Base-by-base conservation (phyloP, 2,113 vertebrate genomes). In the Triplophysa siluroides region DNA sequence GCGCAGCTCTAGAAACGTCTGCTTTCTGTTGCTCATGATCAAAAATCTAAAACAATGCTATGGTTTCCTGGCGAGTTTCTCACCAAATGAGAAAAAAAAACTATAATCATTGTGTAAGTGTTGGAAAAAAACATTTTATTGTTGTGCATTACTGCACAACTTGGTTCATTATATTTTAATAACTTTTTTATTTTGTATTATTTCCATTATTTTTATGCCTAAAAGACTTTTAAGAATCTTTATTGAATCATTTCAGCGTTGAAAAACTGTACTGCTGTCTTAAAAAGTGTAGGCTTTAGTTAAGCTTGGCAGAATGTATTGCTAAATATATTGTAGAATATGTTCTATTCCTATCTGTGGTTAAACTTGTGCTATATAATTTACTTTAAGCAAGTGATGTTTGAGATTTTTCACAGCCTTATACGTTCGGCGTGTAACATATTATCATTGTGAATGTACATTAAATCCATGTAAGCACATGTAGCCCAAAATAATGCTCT, bases 321-420 rank as follows among this genome's bases (percentile, higher is more conserved):
- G 21, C 66, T 60, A 54, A 43, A 73, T 43, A 60, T 75, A 18
- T 58, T 67, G n/a, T 65, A 58, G 69, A 58, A 72, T 72, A 58
- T 68, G 23, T 67, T 76, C 33, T 74, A 60, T 67, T 76, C 18
- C 56, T 60, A 29, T 45, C n/a, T 63, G 60, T 12, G 43, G 71
- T 70, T 19, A 68, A 56, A 63, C 6, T n/a, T 26, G 60, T 2
- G 33, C 65, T 76, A 16, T 78, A 45, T 61, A 81, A 62, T 81
- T 81, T 75, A 75, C 47, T 64, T 3, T 13, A 63, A 56, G 16
- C 18, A 63, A 58, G 29, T 33, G 29, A 80, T 11, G n/a, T 79
- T 73, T 16, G 50, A 58, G 13, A 18, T 45, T n/a, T 58, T 2
- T 54, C 63, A 45, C 24, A 19, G 29, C 16, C 16, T 52, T 52